Evolutionary conservation across 2,888 invertebrate species (phyloP).

Genomic region (Xanthia icteritia): DNA sequence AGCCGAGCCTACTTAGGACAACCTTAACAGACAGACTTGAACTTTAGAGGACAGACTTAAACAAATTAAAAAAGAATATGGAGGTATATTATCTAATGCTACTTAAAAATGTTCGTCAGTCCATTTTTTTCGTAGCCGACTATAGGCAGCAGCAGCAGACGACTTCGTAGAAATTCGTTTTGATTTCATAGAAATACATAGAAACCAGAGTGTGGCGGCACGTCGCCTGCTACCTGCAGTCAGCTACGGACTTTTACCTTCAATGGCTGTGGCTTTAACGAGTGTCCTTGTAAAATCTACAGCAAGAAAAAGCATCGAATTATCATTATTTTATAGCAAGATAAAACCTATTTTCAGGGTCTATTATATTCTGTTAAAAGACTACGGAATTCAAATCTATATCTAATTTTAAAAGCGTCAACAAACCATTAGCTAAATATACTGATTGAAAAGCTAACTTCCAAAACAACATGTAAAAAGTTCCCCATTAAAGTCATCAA

Average conservation of each 20-base stretch:
- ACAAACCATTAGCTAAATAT: background rate
- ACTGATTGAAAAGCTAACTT: slow-evolving; percentile 1
- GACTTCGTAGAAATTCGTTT: too few relatives aligned
- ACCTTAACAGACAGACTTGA: too few relatives aligned
- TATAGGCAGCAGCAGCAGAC: too few relatives aligned
- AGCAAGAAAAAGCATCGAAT: background rate
- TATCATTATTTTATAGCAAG: too few relatives aligned
- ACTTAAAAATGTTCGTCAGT: background rate
- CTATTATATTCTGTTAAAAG: background rate
- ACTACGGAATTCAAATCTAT: background rate
- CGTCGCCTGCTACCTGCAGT: too few relatives aligned
- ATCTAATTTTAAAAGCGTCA: background rate
- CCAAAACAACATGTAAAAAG: background rate
- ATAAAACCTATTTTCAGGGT: background rate
- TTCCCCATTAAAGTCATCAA: background rate
- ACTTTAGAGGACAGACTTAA: too few relatives aligned
- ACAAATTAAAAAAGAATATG: too few relatives aligned
- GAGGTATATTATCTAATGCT: too few relatives aligned
- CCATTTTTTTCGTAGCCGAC: too few relatives aligned
- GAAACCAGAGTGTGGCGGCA: too few relatives aligned
- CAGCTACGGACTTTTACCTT: too few relatives aligned
- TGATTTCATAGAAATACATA: too few relatives aligned
- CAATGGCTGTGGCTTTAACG: background rate
- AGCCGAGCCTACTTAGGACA: background rate
- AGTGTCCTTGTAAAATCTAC: background rate